Evolutionary conservation across 2,797 vertebrate genomes (phyloP).

Genomic region (Syncerus caffer): DNA sequence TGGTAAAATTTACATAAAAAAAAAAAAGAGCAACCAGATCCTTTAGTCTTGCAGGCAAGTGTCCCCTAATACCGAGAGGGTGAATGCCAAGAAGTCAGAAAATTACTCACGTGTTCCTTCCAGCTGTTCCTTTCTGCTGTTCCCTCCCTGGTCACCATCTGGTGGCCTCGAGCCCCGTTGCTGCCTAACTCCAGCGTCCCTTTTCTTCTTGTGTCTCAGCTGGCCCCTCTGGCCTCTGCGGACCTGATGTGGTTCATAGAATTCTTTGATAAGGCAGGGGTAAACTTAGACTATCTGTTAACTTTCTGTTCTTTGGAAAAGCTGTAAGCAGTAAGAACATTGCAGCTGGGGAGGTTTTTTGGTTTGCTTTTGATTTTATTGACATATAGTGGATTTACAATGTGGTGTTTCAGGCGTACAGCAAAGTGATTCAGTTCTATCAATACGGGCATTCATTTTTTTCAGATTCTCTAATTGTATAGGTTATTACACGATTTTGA

Average conservation of each 20-base stretch:
- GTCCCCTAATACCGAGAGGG: background rate
- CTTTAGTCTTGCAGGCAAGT: background rate
- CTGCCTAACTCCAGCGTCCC: background rate
- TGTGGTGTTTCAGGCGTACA: background rate
- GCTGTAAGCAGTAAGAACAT: background rate
- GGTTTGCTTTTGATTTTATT: background rate
- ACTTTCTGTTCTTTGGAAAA: background rate
- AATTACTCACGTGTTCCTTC: background rate
- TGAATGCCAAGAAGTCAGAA: background rate
- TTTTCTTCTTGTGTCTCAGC: background rate
- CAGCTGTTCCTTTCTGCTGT: background rate
- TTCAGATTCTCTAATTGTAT: background rate
- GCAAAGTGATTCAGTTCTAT: background rate
- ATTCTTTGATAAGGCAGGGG: background rate
- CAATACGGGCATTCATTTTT: background rate
- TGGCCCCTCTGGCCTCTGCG: background rate
- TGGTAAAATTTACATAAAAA: background rate
- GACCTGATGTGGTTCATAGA: background rate
- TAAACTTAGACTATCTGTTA: background rate
- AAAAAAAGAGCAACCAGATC: background rate
- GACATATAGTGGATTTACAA: background rate
- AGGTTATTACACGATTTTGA: background rate
- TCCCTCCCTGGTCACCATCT: background rate
- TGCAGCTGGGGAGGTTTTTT: background rate
- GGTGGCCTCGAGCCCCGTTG: background rate